A percentile compares a stretch with the other conserved stretches of the same genome.
Conservation (phyloP, 2,797 vertebrate species). For the Heteromormyrus szaboi region DNA sequence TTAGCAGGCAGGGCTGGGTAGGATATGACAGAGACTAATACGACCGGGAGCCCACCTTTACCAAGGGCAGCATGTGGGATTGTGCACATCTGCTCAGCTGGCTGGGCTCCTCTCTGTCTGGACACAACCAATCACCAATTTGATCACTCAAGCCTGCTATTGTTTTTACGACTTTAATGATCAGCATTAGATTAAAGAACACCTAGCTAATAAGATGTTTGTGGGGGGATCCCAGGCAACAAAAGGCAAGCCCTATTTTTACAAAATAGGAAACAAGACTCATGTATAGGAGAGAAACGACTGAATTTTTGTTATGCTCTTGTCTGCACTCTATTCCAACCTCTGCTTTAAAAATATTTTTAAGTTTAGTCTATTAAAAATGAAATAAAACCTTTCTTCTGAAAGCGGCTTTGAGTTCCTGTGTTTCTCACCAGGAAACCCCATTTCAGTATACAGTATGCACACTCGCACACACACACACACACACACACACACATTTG, state of each 20-base stretch:
- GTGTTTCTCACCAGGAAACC: background rate
- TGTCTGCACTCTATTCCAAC: background rate
- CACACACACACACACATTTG: too few relatives aligned
- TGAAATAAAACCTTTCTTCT: background rate
- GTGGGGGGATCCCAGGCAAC: background rate
- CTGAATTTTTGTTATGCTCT: background rate
- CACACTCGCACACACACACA: background rate
- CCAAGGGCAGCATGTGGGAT: background rate
- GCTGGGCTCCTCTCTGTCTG: background rate
- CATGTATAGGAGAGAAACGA: too few relatives aligned
- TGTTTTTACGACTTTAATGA: background rate
- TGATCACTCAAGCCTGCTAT: background rate
- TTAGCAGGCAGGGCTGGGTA: background rate
- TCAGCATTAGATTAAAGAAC: background rate
- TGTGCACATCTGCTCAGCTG: background rate
- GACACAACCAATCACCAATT: background rate
- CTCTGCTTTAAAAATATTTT: background rate
- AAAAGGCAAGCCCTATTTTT: background rate
- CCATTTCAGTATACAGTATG: too few relatives aligned
- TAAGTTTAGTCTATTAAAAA: background rate
- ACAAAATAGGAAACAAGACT: background rate
- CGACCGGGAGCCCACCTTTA: background rate
- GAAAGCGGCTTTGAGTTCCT: background rate
- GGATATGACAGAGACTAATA: background rate
- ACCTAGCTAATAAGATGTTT: background rate